Evolutionary conservation across 2,113 vertebrate genomes (phyloP), one percentile per base, ranked within the genome.

Genomic region (Xiphophorus maculatus): DNA sequence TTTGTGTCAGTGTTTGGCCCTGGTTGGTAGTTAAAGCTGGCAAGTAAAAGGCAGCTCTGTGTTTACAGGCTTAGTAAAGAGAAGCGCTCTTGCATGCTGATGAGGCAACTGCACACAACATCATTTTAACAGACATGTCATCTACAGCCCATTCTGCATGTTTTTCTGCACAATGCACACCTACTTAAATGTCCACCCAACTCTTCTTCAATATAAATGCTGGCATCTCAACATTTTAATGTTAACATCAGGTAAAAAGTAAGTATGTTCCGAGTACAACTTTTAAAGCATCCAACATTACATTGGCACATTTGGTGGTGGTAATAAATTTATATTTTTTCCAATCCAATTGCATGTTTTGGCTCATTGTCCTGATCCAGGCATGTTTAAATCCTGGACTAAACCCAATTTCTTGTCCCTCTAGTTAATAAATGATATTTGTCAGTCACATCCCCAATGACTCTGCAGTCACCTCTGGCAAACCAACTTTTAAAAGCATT

Each of bases 61-160:
- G 71, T 86, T 86, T 83, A 76, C 70, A 73, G 61, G 87, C 83
- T 86, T 65, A 77, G 79, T 87, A 79, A 62, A 78, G 69, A 80
- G 71, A 73, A 76, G 66, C 74, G 44, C 84, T 76, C 80, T 64
- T 68, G 82, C 87, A 92, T 91, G 87, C 83, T 85, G 83, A 91
- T 91, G 84, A 90, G 79, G 60, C n/a, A 25, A 86, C 83, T 84
- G 82, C 82, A 44, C 69, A 79, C 44, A 75, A 76, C 63, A 81
- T 66, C 67, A 77, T 44, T 33, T 44, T 78, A 66, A 71, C 25
- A 61, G 37, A 79, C 64, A 74, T 60, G 19, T 54, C 19, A 67
- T 40, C 60, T 25, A 65, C 17, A 37, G 27, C 44, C 32, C 66
- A 13, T 2, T 27, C 19, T 60, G n/a, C n/a, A n/a, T n/a, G n/a